Conservation (phyloP, 1,140 invertebrate genomes). For the Chlorops oryzae region DNA sequence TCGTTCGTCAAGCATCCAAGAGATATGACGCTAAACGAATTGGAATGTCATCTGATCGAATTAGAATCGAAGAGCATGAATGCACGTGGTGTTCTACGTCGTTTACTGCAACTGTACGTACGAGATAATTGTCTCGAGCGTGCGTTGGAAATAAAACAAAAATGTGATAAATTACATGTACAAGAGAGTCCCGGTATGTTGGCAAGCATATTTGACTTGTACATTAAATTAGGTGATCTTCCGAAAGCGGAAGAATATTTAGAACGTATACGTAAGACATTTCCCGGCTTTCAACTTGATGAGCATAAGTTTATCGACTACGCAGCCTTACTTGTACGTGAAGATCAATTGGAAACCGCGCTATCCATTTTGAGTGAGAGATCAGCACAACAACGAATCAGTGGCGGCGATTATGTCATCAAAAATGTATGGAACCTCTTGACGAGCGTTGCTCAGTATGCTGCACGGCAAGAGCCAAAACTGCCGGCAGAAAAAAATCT, state of each 20-base stretch:
- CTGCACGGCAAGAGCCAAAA: conserved; percentile 18
- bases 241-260: conserved; percentile 39
- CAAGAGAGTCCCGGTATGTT: conserved; percentile 48
- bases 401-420: conserved; percentile 26
- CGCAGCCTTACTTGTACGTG: conserved; percentile 46
- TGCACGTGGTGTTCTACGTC: conserved; percentile 48
- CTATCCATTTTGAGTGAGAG: conserved; percentile 39
- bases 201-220: conserved; percentile 46
- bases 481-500: conserved; percentile 18
- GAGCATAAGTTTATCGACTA: conserved; percentile 51
- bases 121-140: conserved; percentile 44
- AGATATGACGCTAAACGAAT: conserved; percentile 50
- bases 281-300: conserved; percentile 49
- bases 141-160: conserved; percentile 41
- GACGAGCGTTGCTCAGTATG: conserved; percentile 31
- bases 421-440: conserved; percentile 50
- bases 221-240: conserved; percentile 40
- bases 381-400: conserved; percentile 21
- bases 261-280: conserved; percentile 27
- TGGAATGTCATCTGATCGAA: conserved; percentile 52
- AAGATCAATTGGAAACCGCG: conserved; percentile 44
- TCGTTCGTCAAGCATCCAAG: conserved; percentile 37
- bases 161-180: conserved; percentile 44
- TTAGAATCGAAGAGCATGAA: conserved; percentile 49
- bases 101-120: conserved; percentile 48